Base-by-base conservation (phyloP, 2,888 invertebrate species). In the Vandiemenella viatica region DNA sequence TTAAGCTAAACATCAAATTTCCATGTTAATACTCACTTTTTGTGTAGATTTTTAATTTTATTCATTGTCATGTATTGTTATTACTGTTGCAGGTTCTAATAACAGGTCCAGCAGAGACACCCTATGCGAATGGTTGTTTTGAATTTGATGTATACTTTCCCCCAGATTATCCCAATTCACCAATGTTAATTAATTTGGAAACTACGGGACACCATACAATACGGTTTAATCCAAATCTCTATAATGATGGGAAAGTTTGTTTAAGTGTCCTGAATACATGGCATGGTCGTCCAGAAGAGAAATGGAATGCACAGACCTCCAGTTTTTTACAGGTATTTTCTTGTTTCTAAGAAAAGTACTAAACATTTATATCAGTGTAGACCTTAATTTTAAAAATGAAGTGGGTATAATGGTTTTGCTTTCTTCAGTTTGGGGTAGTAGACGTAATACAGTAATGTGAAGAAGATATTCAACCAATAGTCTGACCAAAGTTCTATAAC, bases 221-320 rank as follows among this genome's bases (percentile, higher is more conserved):
- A 61, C 77, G 91, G 55, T 91, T 91, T 68, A 91, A 91, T 75
- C 91, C 91, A 54, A 91, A 91, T 76, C 74, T 91, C 48, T 91
- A 91, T 69, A 88, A 89, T 73, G 92, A 93, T 69, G 93, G 93
- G 55, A 93, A 93, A 74, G 87, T 86, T 52, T 95, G 93, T 67
- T 80, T 95, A 63, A 91, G 91, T 57, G 89, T 95, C 55, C 73
- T 95, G 56, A 93, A 93, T 69, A 95, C 93, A 3, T 95, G 93
- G 93, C 92, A 93, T 66, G 93, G 93, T 6, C 73, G 92, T 47
- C 93, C 93, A 19, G 93, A 93, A 69, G 95, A 95, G 69, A 91
- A 92, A 66, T 95, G 93, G 93, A 93, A 91, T 69, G 84, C 92
- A 53, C 89, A 91, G 65, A 93, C 92, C 0, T 92, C 91, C 41